Conservation (phyloP, 2,113 vertebrate genomes). For the Oncorhynchus gorbuscha region DNA sequence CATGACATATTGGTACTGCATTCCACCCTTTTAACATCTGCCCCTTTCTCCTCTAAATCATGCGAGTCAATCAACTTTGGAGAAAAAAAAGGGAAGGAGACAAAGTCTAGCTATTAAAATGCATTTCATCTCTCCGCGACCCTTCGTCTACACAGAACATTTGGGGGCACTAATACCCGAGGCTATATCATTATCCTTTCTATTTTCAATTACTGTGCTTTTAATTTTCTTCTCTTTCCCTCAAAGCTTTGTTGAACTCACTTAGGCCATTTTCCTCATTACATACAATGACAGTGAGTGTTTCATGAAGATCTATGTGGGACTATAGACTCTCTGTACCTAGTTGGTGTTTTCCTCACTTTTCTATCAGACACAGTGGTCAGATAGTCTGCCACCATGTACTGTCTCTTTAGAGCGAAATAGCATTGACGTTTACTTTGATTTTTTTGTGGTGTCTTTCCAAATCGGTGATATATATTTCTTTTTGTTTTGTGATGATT, state of each 20-base stretch:
- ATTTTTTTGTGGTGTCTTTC: too few species aligned
- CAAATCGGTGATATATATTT: too few species aligned
- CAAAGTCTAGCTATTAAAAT: neutral
- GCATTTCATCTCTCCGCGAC: neutral
- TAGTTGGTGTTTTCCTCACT: too few species aligned
- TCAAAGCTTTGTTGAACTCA: neutral
- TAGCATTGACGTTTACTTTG: too few species aligned
- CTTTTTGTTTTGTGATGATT: too few species aligned
- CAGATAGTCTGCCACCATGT: too few species aligned
- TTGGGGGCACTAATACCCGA: neutral
- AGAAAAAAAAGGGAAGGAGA: neutral
- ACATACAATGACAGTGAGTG: neutral
- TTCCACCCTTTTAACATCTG: neutral
- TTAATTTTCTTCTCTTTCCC: neutral
- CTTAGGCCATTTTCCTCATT: neutral
- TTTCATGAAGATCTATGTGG: neutral
- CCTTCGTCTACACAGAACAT: neutral
- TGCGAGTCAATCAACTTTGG: neutral
- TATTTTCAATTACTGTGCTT: constrained; percentile 1
- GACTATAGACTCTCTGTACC: neutral
- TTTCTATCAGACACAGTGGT: too few species aligned
- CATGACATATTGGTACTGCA: neutral
- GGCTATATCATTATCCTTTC: constrained; percentile 12
- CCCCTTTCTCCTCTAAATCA: constrained; percentile 5
- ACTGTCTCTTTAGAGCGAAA: too few species aligned